A percentile compares a stretch with the other conserved stretches of the same genome.
phyloP scores from a whole-genome alignment of 2,113 vertebrate genomes.

The Cavia aperea region DNA sequence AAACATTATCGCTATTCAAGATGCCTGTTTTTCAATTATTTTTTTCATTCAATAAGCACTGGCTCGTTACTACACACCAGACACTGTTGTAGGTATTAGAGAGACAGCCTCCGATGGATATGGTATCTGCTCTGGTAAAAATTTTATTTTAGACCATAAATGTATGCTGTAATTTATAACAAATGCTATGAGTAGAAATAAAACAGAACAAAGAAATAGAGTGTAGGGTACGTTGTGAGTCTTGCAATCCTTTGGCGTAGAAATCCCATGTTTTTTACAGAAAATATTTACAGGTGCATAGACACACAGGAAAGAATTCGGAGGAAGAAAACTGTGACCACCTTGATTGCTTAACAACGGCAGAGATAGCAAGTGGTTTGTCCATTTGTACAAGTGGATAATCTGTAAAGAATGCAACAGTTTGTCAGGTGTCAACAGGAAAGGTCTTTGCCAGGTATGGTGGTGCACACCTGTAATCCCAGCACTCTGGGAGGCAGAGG shows the following conservation, averaged over 20 bases:
- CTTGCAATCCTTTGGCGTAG: not conserved
- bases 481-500: not conserved
- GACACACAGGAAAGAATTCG: not conserved
- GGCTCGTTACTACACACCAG: not conserved
- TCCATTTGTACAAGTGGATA: not conserved
- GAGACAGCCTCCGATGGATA: not conserved
- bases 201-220: not conserved
- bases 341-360: not conserved
- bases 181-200: not conserved
- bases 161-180: not conserved
- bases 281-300: not conserved
- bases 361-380: not conserved
- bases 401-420: not conserved
- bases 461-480: not conserved
- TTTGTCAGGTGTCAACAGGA: fast-evolving
- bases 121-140: not conserved
- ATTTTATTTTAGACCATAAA: not conserved
- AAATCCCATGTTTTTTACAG: not conserved
- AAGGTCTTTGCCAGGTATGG: not conserved
- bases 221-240: not conserved
- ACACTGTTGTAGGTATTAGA: not conserved
- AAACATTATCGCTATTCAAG: not conserved
- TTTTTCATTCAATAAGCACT: not conserved
- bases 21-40: not conserved
- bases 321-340: not conserved